Percentiles rank a stretch among this genome's conserved stretches.
Conservation (phyloP, 53 echinoderm and acorn worm species). For the Temnopleurus reevesii region DNA sequence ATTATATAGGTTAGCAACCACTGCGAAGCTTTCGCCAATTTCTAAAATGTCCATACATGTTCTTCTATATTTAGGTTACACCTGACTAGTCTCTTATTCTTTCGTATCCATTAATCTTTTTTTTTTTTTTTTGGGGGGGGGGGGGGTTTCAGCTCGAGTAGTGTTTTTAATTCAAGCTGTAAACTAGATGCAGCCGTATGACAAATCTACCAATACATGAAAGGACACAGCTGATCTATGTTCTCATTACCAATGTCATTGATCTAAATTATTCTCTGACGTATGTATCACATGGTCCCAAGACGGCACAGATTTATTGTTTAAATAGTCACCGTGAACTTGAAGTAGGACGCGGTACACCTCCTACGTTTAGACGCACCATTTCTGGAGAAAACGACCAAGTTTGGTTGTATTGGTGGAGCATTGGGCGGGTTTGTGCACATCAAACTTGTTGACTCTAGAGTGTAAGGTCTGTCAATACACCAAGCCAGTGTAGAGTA, state of each 20-base stretch:
- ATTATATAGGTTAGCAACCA: too few species aligned
- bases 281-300: not conserved
- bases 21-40: too few species aligned
- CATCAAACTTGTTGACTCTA: conserved; percentile 57
- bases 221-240: conserved; percentile 24
- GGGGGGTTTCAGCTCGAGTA: conserved; percentile 18
- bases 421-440: not conserved
- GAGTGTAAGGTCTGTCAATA: conserved; percentile 41
- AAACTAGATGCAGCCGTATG: not conserved
- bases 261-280: conserved; percentile 29
- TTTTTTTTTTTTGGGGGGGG: too few species aligned
- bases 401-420: not conserved
- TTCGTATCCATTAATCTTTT: conserved; percentile 2
- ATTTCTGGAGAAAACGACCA: not conserved
- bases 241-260: conserved; percentile 12
- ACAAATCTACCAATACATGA: not conserved
- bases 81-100: not conserved
- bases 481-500: conserved; percentile 6
- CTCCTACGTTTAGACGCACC: not conserved
- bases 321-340: not conserved
- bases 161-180: not conserved
- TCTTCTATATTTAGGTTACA: not conserved
- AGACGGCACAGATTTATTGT: not conserved
- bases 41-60: too few species aligned
- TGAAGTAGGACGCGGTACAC: conserved; percentile 2